Evolutionary conservation across 2,888 invertebrate genomes (phyloP).

Genomic region (Argynnis bischoffii): DNA sequence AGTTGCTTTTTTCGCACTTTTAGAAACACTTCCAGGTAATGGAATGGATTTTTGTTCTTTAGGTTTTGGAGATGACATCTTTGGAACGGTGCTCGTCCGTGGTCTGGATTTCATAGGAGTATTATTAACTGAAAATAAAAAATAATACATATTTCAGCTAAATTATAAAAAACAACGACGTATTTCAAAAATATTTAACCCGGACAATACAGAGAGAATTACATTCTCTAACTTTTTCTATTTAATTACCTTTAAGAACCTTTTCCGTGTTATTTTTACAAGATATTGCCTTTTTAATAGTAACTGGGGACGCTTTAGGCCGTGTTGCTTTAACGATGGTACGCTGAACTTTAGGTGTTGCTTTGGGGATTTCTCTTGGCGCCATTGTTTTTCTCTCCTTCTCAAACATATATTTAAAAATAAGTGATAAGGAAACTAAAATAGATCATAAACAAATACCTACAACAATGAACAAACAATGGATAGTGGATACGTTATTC

Average conservation of each 20-base stretch:
- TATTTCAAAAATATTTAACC: constrained; percentile 7
- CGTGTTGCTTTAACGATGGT: constrained; percentile 51
- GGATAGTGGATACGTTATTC: background rate
- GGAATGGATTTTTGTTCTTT: constrained; percentile 57
- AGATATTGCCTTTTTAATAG: constrained; percentile 54
- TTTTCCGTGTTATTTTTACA: constrained; percentile 52
- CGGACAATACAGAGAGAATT: background rate
- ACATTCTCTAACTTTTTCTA: background rate
- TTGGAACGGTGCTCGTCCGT: constrained; percentile 56
- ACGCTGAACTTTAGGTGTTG: constrained; percentile 57
- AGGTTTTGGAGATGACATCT: constrained; percentile 57
- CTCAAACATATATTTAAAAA: constrained; percentile 2
- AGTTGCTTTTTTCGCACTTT: constrained; percentile 58
- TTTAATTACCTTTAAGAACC: constrained; percentile 46
- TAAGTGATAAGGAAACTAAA: constrained; percentile 5
- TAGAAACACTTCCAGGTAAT: constrained; percentile 54
- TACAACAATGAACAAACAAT: background rate
- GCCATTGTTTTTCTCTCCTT: constrained; percentile 52
- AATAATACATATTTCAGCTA: background rate
- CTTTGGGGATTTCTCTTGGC: constrained; percentile 60
- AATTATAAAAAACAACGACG: background rate
- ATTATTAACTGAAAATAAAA: constrained; percentile 50
- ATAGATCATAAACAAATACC: constrained; percentile 5
- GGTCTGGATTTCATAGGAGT: constrained; percentile 44
- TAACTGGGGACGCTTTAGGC: constrained; percentile 54